Evolutionary conservation across 64 coral and sea anemone genomes (phyloP).

Genomic region (Stichodactyla helianthus): DNA sequence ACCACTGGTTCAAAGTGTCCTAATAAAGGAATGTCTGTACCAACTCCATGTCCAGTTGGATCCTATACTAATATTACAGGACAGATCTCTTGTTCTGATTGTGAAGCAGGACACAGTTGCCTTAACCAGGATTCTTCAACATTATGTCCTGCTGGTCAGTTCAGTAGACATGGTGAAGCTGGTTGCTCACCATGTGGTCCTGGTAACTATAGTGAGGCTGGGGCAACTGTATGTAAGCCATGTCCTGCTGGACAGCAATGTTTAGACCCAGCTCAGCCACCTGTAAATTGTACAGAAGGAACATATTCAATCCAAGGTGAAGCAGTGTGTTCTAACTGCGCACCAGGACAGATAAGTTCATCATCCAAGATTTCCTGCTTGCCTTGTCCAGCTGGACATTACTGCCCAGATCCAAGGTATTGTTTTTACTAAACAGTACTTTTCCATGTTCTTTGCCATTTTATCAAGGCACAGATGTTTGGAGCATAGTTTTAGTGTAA

Average conservation of each 20-base stretch:
- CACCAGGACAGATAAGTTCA: constrained; percentile 65
- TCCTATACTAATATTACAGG: constrained; percentile 75
- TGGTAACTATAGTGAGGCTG: constrained; percentile 60
- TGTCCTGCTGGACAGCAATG: constrained; percentile 92
- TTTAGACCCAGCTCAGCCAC: constrained; percentile 45
- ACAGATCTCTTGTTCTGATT: constrained; percentile 62
- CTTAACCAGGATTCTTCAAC: constrained; percentile 63
- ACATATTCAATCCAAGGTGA: constrained; percentile 68
- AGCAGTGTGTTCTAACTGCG: constrained; percentile 58
- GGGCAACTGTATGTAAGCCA: constrained; percentile 60
- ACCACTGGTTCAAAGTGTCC: constrained; percentile 67
- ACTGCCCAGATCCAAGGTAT: constrained; percentile 91
- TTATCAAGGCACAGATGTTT: too few species aligned
- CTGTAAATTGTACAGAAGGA: constrained; percentile 81
- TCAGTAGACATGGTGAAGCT: constrained; percentile 75
- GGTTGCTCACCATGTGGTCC: constrained; percentile 52
- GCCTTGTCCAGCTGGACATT: constrained; percentile 71
- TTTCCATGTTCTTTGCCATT: neutral
- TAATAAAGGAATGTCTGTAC: constrained; percentile 47
- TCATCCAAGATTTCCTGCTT: constrained; percentile 56
- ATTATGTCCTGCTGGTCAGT: constrained; percentile 74
- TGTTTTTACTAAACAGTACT: neutral
- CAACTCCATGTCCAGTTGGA: constrained; percentile 70
- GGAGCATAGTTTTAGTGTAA: too few species aligned
- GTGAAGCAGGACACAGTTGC: constrained; percentile 77